Evolutionary conservation across 2,888 invertebrate species (phyloP).

Genomic region (Trissolcus brochymenae): DNA sequence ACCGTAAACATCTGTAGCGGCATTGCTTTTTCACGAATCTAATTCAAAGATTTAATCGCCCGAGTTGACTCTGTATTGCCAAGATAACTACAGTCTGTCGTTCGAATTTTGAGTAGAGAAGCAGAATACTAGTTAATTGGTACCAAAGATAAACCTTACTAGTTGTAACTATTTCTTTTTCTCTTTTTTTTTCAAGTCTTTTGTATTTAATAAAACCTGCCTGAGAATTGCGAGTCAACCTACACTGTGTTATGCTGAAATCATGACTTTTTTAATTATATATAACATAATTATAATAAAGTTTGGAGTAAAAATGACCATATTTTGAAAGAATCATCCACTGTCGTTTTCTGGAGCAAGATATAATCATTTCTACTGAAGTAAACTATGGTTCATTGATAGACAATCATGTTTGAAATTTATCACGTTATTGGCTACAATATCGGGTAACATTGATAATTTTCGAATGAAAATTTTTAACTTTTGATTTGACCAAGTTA

Average conservation of each 20-base stretch:
- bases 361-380: too few species aligned
- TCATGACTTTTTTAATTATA: not conserved
- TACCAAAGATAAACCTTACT: slow-evolving; percentile 51
- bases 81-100: slow-evolving; percentile 11
- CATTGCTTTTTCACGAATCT: not conserved
- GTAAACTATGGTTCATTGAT: too few species aligned
- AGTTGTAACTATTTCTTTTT: slow-evolving; percentile 11
- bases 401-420: too few species aligned
- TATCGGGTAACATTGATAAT: too few species aligned
- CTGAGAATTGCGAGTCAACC: slow-evolving; percentile 44
- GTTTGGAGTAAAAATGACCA: too few species aligned
- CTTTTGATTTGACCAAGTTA: too few species aligned
- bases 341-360: too few species aligned
- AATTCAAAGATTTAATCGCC: not conserved
- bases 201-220: slow-evolving; percentile 20
- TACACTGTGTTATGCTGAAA: slow-evolving; percentile 22
- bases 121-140: slow-evolving; percentile 20
- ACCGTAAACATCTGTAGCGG: not conserved
- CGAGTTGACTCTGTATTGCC: slow-evolving; percentile 18
- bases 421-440: too few species aligned
- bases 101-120: slow-evolving; percentile 21
- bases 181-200: not conserved
- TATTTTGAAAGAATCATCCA: too few species aligned
- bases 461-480: too few species aligned
- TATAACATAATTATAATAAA: not conserved